A percentile compares a stretch with the other conserved stretches of the same genome.
Conservation (phyloP, 2,888 invertebrate genomes). For the Coelopa pilipes region DNA sequence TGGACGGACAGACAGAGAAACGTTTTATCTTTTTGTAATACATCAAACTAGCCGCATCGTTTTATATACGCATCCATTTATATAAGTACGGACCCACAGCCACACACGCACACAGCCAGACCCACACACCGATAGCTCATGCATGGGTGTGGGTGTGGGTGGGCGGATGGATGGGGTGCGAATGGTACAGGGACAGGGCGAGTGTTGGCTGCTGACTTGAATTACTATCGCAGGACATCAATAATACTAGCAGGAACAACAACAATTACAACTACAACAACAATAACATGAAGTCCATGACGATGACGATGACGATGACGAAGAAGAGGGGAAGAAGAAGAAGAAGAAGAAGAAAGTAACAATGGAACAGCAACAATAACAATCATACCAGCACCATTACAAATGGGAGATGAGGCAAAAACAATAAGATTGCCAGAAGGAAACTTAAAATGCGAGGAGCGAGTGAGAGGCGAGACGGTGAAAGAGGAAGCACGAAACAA, state of each 20-base stretch:
- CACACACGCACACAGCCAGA: conserved; percentile 22
- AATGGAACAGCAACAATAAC: not conserved
- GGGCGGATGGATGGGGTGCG: conserved; percentile 7
- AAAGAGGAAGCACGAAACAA: too few species aligned
- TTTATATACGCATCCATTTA: conserved; percentile 41
- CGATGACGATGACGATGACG: conserved; percentile 1
- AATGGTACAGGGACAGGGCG: not conserved
- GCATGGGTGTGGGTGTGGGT: conserved; percentile 35
- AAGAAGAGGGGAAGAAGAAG: conserved; percentile 6
- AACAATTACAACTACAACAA: not conserved
- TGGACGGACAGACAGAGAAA: conserved; percentile 23
- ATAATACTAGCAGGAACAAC: conserved; percentile 28
- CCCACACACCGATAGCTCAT: conserved; percentile 25
- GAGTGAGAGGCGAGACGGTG: too few species aligned
- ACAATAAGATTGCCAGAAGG: conserved; percentile 2
- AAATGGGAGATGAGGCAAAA: not conserved
- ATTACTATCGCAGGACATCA: conserved; percentile 25
- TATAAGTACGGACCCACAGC: conserved; percentile 5
- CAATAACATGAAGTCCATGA: not conserved
- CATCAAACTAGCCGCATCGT: conserved; percentile 65
- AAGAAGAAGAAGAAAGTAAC: not conserved
- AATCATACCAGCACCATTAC: not conserved
- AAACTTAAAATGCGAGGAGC: too few species aligned
- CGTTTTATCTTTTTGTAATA: conserved; percentile 58
- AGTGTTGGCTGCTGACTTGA: conserved; percentile 19